These are phyloP conservation scores for Tiliqua scincoides DNA, from an alignment of 2,113 vertebrate species.

Conservation along the genomic window DNA sequence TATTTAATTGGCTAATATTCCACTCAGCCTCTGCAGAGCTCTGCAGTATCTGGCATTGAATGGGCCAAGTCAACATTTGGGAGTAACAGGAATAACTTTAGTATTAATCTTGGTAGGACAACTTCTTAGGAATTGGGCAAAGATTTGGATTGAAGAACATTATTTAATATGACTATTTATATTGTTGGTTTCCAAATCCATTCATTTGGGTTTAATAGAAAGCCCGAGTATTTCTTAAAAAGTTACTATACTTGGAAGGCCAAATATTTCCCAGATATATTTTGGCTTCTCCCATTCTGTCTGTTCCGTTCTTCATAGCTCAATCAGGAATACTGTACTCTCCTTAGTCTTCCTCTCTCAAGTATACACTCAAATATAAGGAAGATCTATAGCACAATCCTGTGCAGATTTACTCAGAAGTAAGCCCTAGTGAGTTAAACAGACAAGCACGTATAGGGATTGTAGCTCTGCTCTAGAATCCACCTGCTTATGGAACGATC, in stretches of 20 bases:
- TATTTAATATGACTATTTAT: background rate
- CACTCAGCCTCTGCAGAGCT: background rate
- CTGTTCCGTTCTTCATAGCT: too few relatives aligned
- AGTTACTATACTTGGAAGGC: background rate
- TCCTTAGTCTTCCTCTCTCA: too few relatives aligned
- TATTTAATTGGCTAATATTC: background rate
- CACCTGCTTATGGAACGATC: too few relatives aligned
- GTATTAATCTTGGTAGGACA: background rate
- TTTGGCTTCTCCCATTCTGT: too few relatives aligned
- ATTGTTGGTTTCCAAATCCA: constrained; percentile 33
- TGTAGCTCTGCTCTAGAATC: too few relatives aligned
- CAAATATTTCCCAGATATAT: too few relatives aligned
- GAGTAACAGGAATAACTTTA: background rate
- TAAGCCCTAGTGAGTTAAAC: too few relatives aligned
- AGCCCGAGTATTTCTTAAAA: background rate
- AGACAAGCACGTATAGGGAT: too few relatives aligned
- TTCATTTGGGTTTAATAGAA: background rate
- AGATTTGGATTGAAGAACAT: constrained; percentile 21
- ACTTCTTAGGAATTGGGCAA: constrained; percentile 29
- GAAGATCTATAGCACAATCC: too few relatives aligned
- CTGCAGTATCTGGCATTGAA: background rate
- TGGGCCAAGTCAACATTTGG: background rate
- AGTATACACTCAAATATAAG: too few relatives aligned
- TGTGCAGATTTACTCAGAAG: too few relatives aligned
- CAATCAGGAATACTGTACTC: too few relatives aligned